A percentile compares a stretch with the other conserved stretches of the same genome.
Conservation (phyloP, 2,888 invertebrate genomes). For the Plebejus argus region DNA sequence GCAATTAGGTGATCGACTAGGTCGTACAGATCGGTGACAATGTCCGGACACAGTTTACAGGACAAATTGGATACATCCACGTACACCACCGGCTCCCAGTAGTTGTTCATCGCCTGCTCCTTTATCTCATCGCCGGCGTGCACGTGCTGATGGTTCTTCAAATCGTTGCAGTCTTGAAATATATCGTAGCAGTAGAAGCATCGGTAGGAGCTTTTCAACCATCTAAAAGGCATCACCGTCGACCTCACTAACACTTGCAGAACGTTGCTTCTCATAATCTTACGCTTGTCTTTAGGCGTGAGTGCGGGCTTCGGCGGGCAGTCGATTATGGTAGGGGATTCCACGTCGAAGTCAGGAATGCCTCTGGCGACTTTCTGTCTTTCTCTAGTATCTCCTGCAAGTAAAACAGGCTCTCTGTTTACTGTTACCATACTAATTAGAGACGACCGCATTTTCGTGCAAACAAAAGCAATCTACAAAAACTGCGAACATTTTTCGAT, state of each 20-base stretch:
- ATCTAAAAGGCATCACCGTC: slow-evolving; percentile 70
- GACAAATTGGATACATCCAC: slow-evolving; percentile 62
- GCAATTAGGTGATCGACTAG: slow-evolving; percentile 64
- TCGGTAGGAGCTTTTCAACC: slow-evolving; percentile 72
- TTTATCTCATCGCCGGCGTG: slow-evolving; percentile 60
- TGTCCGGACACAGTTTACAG: slow-evolving; percentile 62
- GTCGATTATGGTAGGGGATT: slow-evolving; percentile 34
- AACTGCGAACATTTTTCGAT: neutral
- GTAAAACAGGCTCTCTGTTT: slow-evolving; percentile 56
- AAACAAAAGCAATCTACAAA: slow-evolving; percentile 22
- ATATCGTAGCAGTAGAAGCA: slow-evolving; percentile 76
- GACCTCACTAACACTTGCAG: slow-evolving; percentile 63
- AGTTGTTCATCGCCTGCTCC: slow-evolving; percentile 66
- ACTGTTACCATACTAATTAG: slow-evolving; percentile 45
- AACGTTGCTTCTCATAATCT: slow-evolving; percentile 65
- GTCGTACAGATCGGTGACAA: slow-evolving; percentile 59
- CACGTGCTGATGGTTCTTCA: slow-evolving; percentile 60
- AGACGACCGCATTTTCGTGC: slow-evolving; percentile 56
- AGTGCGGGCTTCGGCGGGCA: slow-evolving; percentile 42
- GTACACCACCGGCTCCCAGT: slow-evolving; percentile 71
- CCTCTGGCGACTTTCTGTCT: slow-evolving; percentile 55
- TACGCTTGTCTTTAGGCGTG: slow-evolving; percentile 60
- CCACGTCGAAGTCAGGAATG: slow-evolving; percentile 37
- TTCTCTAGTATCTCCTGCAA: slow-evolving; percentile 71
- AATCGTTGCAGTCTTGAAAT: slow-evolving; percentile 64